These are phyloP conservation scores for Gandaritis pyraliata DNA, from an alignment of 2,888 invertebrate genomes.

Conservation along the genomic window DNA sequence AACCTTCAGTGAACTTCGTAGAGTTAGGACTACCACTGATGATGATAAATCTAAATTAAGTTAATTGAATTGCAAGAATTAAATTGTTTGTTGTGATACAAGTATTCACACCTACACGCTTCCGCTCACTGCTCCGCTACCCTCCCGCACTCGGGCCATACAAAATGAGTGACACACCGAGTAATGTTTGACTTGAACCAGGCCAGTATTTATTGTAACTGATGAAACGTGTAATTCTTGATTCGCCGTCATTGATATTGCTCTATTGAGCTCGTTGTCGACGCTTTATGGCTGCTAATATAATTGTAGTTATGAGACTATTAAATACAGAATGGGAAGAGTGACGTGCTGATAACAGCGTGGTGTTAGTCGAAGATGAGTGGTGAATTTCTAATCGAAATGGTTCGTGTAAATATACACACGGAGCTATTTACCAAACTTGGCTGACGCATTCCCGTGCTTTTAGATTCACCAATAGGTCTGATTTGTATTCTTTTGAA, in stretches of 20 bases:
- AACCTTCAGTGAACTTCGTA: no score
- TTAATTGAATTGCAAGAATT: no score
- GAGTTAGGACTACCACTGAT: no score
- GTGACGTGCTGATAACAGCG: neutral
- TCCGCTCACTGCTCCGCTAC: slow-evolving; percentile 12
- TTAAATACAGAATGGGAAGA: slow-evolving; percentile 10
- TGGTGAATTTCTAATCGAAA: no score
- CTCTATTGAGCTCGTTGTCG: slow-evolving; percentile 29
- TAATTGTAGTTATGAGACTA: slow-evolving; percentile 9
- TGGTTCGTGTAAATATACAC: no score
- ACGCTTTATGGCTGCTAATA: slow-evolving; percentile 22
- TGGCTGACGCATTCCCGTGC: no score
- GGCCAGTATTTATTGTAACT: slow-evolving; percentile 61
- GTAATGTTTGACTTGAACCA: slow-evolving; percentile 67
- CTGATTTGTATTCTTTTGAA: no score
- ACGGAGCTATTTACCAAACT: no score
- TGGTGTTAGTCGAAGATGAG: neutral
- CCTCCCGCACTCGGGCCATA: slow-evolving; percentile 37
- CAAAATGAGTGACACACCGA: slow-evolving; percentile 49
- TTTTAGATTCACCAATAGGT: no score
- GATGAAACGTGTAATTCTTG: slow-evolving; percentile 57
- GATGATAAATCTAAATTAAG: no score
- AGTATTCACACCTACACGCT: neutral
- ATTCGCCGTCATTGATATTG: slow-evolving; percentile 42
- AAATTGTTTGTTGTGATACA: no score